Conservation (phyloP, 2,797 vertebrate species). For the Scolopax rusticola region DNA sequence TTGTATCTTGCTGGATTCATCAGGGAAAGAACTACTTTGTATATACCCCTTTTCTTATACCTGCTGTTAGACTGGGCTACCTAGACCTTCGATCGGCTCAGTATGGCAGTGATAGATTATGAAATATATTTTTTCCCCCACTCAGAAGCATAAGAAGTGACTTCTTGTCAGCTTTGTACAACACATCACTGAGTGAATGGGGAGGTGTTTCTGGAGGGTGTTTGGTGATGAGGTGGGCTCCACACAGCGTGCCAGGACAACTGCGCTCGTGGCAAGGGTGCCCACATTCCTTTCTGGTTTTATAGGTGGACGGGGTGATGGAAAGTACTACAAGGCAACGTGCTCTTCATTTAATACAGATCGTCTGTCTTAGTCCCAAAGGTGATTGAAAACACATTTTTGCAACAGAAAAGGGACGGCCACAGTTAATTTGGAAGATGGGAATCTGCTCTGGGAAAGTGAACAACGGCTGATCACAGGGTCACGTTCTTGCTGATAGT, state of each 20-base stretch:
- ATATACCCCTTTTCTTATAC: background rate
- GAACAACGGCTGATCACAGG: background rate
- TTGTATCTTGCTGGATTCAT: background rate
- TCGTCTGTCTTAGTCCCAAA: background rate
- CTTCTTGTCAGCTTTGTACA: background rate
- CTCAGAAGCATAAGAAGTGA: background rate
- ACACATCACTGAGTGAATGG: background rate
- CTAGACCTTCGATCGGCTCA: background rate
- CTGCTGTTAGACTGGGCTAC: background rate
- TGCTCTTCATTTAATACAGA: background rate
- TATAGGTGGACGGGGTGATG: background rate
- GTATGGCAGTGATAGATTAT: background rate
- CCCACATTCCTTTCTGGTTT: background rate
- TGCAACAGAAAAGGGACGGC: background rate
- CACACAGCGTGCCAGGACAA: background rate
- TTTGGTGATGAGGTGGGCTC: background rate
- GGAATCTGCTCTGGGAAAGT: conserved; percentile 32
- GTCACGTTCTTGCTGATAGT: conserved; percentile 2
- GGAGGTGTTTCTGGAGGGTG: background rate
- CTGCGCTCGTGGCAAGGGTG: accelerated
- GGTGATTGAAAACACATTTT: conserved; percentile 35
- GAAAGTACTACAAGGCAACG: background rate
- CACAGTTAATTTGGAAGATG: background rate
- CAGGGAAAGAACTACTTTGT: background rate
- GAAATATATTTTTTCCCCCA: background rate